Percentiles rank a stretch among this genome's conserved stretches.
phyloP scores from a whole-genome alignment of 2,113 vertebrate genomes.

The Leuciscus idus region DNA sequence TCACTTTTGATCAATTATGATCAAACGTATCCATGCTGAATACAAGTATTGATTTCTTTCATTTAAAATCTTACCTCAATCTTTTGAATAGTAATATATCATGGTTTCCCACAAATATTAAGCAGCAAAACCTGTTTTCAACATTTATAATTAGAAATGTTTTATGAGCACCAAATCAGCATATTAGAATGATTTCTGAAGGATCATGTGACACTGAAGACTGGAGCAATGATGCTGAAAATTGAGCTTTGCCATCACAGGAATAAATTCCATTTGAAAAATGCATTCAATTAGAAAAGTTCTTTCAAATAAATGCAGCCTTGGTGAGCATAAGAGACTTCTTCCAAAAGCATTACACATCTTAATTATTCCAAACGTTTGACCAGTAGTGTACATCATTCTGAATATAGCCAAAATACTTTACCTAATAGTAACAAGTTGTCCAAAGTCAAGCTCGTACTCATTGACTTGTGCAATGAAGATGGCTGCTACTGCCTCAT shows the following conservation, averaged over 20 bases:
- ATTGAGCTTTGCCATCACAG: not conserved
- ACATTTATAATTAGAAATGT: too few relatives aligned
- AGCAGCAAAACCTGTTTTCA: too few relatives aligned
- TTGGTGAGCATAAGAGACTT: not conserved
- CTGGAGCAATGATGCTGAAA: not conserved
- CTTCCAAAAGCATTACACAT: not conserved
- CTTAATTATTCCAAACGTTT: not conserved
- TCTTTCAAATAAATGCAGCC: not conserved
- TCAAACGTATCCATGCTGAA: too few relatives aligned
- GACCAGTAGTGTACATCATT: not conserved
- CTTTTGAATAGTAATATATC: too few relatives aligned
- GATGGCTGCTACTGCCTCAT: constrained; percentile 86
- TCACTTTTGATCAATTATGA: too few relatives aligned
- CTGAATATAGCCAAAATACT: not conserved
- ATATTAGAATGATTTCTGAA: not conserved
- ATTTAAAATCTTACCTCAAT: too few relatives aligned
- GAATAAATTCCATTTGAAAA: not conserved
- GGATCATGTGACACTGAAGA: not conserved
- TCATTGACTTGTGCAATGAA: constrained; percentile 89
- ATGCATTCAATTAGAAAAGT: not conserved
- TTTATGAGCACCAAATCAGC: too few relatives aligned
- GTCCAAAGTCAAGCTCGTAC: constrained; percentile 85
- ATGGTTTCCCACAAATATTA: too few relatives aligned
- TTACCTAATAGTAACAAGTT: constrained; percentile 88
- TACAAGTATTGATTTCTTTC: too few relatives aligned